phyloP scores from a whole-genome alignment of 2,797 vertebrate genomes.

The Fistularia tabacaria region DNA sequence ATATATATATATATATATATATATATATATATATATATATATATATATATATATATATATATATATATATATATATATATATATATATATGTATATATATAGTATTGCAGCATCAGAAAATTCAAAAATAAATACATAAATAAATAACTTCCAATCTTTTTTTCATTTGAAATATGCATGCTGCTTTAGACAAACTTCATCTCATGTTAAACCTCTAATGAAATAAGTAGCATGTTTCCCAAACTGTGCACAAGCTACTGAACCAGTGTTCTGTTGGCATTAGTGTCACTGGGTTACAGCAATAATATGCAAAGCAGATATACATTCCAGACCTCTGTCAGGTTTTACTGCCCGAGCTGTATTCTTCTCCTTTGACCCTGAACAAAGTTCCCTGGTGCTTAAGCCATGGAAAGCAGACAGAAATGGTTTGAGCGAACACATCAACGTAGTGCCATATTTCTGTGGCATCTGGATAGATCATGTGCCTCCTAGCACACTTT shows the following conservation, averaged over 20 bases:
- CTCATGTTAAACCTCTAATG: too few relatives aligned
- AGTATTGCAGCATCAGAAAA: too few relatives aligned
- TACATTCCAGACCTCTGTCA: constrained; percentile 48
- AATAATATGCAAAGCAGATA: constrained; percentile 56
- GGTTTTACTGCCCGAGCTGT: constrained; percentile 41
- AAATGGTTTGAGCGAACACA: constrained; percentile 45
- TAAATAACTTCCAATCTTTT: too few relatives aligned
- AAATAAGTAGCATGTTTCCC: too few relatives aligned
- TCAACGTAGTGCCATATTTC: constrained; percentile 66
- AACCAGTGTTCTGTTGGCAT: constrained; percentile 24
- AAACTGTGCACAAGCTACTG: constrained; percentile 26
- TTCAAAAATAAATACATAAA: too few relatives aligned
- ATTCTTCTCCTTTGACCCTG: constrained; percentile 62
- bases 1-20: too few relatives aligned
- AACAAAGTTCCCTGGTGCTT: constrained; percentile 68
- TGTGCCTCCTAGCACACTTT: constrained; percentile 67
- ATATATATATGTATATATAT: too few relatives aligned
- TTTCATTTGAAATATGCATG: too few relatives aligned
- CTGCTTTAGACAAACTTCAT: too few relatives aligned
- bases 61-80: too few relatives aligned
- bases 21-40: too few relatives aligned
- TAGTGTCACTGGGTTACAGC: constrained; percentile 13
- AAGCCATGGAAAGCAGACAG: constrained; percentile 51
- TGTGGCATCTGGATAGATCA: constrained; percentile 80
- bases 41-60: too few relatives aligned